Evolutionary conservation across 2,888 invertebrate genomes (phyloP), one percentile per base, ranked within the genome.

Genomic region (Ormyrus pomaceus): DNA sequence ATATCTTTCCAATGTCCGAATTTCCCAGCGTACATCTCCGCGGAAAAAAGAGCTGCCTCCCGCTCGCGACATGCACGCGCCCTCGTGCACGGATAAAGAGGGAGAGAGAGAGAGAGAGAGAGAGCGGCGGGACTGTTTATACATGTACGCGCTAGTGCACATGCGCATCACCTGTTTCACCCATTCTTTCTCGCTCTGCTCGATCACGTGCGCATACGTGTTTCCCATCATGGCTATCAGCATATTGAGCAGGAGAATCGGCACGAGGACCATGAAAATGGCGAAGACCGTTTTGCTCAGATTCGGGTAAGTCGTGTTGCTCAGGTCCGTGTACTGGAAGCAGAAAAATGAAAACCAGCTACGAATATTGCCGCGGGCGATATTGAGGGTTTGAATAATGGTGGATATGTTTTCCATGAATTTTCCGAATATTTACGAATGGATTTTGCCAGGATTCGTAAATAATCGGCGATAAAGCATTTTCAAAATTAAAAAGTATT

Each of bases 221-320:
- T 99, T 99, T 55, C 99, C 99, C 99, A 99, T 99, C 99, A 99
- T 99, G 83, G 99, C 99, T 84, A 99, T 99, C 91, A 99, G 93
- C 95, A 96, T 99, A 94, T 99, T 99, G 11, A 99, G 93, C 87
- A 99, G 92, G 69, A 99, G 92, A 87, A 99, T 99, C 1, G 99
- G 99, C 82, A 99, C 98, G 86, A 99, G 95, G 77, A 99, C 97
- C 98, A 99, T 99, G 90, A 99, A 99, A 80, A 98, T 93, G 0
- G 97, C 96, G 90, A 99, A 99, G n/a, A 99, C 97, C 0, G 97
- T 95, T 92, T 99, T 99, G 46, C 97, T 96, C 82, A 99, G 92
- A 84, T 95, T 95, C 7, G 98, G 97, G 90, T 99, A 98, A 2
- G 96, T 96, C 1, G 98, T 98, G 88, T 95, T 93, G 78, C 95